Conservation (phyloP, 2,888 invertebrate species). For the Chironomus riparius region DNA sequence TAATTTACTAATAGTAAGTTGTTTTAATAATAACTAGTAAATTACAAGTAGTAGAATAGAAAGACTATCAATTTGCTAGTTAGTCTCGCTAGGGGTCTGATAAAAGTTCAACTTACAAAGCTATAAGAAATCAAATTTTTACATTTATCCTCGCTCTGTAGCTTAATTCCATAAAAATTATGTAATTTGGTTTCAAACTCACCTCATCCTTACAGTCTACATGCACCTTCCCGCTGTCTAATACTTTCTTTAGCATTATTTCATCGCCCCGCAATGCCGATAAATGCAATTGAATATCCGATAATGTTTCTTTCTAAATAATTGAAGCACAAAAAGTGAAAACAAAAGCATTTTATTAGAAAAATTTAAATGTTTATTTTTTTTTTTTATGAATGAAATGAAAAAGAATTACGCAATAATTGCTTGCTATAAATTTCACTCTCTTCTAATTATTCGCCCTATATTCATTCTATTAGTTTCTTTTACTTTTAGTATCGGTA, state of each 20-base stretch:
- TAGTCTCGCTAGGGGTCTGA: too few species aligned
- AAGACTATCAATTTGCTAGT: too few species aligned
- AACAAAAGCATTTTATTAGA: neutral
- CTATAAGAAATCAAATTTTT: too few species aligned
- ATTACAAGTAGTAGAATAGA: too few species aligned
- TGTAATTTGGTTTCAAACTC: conserved; percentile 33
- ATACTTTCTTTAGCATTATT: conserved; percentile 61
- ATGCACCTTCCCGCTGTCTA: conserved; percentile 89
- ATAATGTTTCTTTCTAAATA: conserved; percentile 83
- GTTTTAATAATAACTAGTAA: too few species aligned
- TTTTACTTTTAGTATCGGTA: neutral
- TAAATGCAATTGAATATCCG: conserved; percentile 85
- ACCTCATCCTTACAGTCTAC: conserved; percentile 93
- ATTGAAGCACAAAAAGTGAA: neutral
- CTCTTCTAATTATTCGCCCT: neutral
- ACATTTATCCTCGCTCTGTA: too few species aligned
- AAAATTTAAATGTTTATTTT: too few species aligned
- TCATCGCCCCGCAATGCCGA: conserved; percentile 82
- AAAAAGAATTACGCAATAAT: neutral
- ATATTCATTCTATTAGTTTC: neutral
- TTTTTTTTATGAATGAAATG: neutral
- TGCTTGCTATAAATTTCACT: neutral
- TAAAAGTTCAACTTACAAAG: too few species aligned
- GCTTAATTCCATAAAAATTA: neutral
- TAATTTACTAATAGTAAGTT: too few species aligned